A percentile compares a stretch with the other conserved stretches of the same genome.
phyloP scores from a whole-genome alignment of 2,888 invertebrate species.

The Schizotus pectinicornis region DNA sequence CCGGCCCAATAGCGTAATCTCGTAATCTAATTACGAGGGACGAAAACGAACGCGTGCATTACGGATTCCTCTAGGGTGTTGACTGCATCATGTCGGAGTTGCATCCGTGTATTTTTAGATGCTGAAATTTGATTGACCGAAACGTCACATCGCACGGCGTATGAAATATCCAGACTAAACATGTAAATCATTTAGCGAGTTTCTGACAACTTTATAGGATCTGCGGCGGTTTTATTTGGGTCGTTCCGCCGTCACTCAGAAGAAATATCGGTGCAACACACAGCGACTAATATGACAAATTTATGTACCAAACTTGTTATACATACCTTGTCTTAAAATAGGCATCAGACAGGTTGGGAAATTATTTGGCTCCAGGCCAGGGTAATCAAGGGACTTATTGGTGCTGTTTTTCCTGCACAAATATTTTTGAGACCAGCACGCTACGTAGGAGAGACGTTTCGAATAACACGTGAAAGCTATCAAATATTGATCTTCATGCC shows the following conservation, averaged over 20 bases:
- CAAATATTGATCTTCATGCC: conserved; percentile 19
- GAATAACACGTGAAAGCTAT: conserved; percentile 6
- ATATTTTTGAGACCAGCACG: conserved; percentile 17
- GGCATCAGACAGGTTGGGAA: too few species aligned
- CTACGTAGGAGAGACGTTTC: conserved; percentile 4
- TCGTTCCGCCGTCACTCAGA: too few species aligned
- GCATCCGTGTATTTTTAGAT: conserved; percentile 15
- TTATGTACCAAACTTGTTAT: too few species aligned
- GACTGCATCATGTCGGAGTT: conserved; percentile 9
- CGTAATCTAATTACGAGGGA: conserved; percentile 23
- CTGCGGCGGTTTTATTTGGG: too few species aligned
- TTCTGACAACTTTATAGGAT: conserved; percentile 1
- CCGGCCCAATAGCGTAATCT: conserved; percentile 1
- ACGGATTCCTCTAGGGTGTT: conserved; percentile 23
- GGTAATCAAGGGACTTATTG: not conserved
- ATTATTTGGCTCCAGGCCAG: too few species aligned
- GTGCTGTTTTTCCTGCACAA: conserved; percentile 6
- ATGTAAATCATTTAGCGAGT: conserved; percentile 16
- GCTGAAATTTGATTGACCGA: conserved; percentile 21
- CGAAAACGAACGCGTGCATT: conserved; percentile 16
- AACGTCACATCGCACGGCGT: conserved; percentile 12
- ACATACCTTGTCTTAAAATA: too few species aligned
- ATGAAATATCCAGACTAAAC: conserved; percentile 20
- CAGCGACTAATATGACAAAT: too few species aligned
- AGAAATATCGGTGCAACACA: too few species aligned